Evolutionary conservation across 2,888 invertebrate species (phyloP).

Genomic region (Melanchra persicariae): DNA sequence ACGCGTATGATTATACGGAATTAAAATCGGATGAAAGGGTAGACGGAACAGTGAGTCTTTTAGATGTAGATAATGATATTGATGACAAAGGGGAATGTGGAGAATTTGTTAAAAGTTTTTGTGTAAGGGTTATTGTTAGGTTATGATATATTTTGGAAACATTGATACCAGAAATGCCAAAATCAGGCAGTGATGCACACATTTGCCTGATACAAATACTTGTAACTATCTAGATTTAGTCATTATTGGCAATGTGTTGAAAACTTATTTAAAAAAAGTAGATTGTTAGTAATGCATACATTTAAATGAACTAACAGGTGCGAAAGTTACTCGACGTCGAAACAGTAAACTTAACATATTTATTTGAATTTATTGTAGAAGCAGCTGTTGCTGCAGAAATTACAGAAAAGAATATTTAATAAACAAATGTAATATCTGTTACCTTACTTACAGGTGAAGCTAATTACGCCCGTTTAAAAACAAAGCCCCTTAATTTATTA

Average conservation of each 20-base stretch:
- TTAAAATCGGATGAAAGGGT: conserved; percentile 39
- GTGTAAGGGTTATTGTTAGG: neutral
- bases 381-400: conserved; percentile 1
- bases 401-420: neutral
- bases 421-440: neutral
- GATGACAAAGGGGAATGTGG: neutral
- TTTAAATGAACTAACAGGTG: neutral
- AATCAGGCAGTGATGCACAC: neutral
- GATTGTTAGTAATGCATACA: neutral
- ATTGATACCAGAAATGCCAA: neutral
- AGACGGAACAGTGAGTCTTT: conserved; percentile 34
- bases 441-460: conserved; percentile 14
- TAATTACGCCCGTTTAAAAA: conserved; percentile 21
- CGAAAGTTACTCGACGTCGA: neutral
- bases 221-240: neutral
- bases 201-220: neutral
- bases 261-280: neutral
- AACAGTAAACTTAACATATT: neutral
- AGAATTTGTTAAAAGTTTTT: neutral
- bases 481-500: conserved; percentile 8
- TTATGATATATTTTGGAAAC: neutral
- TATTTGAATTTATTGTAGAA: neutral
- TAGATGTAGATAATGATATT: conserved; percentile 21
- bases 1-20: conserved; percentile 49
- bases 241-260: neutral